phyloP scores from a whole-genome alignment of 2,113 vertebrate species.

The Xiphias gladius region DNA sequence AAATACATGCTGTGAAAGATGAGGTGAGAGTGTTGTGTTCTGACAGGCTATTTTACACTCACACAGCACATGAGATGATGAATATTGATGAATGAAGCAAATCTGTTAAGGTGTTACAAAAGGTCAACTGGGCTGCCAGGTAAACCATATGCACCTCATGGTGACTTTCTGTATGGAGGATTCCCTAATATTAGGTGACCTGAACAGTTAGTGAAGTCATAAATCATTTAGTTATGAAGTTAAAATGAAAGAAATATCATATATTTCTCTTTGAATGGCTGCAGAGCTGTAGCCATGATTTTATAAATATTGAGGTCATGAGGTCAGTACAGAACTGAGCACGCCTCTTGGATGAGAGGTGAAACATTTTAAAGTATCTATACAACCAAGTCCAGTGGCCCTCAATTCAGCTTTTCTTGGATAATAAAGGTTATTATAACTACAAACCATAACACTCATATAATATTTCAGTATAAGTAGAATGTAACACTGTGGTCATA shows the following conservation, averaged over 20 bases:
- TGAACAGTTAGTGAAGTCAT: not conserved
- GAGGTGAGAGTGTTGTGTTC: not conserved
- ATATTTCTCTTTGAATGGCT: not conserved
- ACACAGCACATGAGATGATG: conserved; percentile 22
- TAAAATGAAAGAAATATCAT: not conserved
- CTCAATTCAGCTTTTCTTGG: no score
- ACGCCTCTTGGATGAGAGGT: no score
- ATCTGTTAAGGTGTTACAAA: conserved; percentile 1
- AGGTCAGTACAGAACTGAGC: not conserved
- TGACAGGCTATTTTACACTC: not conserved
- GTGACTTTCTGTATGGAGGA: not conserved
- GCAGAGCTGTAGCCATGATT: not conserved
- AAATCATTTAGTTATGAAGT: not conserved
- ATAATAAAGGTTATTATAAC: no score
- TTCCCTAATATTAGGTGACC: not conserved
- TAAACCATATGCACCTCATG: conserved; percentile 1
- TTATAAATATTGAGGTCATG: not conserved
- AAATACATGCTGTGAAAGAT: not conserved
- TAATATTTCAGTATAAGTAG: no score
- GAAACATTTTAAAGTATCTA: no score
- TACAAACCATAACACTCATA: no score
- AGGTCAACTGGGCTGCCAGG: conserved; percentile 10
- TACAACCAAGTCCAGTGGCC: no score
- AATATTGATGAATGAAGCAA: conserved; percentile 68
- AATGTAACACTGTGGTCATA: no score